Conservation (phyloP, 2,113 vertebrate genomes). For the Hydrochoerus hydrochaeris region DNA sequence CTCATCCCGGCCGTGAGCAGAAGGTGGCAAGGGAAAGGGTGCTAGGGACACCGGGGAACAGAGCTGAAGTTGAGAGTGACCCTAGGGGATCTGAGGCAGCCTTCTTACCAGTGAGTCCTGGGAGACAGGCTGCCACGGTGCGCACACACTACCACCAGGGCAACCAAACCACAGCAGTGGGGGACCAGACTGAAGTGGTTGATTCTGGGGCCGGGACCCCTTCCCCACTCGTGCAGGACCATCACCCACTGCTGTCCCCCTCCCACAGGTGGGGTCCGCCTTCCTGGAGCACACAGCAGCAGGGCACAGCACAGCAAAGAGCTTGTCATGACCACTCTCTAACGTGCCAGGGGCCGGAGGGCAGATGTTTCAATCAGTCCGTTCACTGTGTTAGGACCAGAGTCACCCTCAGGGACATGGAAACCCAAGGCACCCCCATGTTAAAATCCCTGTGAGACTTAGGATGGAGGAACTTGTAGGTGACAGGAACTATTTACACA, state of each 20-base stretch:
- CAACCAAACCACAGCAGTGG: no score
- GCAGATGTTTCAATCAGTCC: neutral
- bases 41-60: neutral
- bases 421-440: neutral
- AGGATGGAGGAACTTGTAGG: slow-evolving; percentile 21
- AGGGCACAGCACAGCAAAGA: neutral
- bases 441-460: slow-evolving; percentile 18
- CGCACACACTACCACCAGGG: no score
- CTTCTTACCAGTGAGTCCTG: neutral
- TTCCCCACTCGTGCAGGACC: neutral
- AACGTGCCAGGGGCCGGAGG: neutral
- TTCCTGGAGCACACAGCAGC: neutral
- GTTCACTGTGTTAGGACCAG: neutral
- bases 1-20: neutral
- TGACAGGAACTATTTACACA: neutral
- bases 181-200: neutral
- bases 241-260: neutral
- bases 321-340: neutral
- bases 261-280: neutral
- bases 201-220: neutral
- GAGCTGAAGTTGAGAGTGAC: no score
- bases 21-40: neutral
- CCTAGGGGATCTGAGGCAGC: no score
- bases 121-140: neutral
- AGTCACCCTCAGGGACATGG: neutral